These are phyloP conservation scores for Redunca redunca DNA, from an alignment of 2,113 vertebrate species.

Conservation along the genomic window DNA sequence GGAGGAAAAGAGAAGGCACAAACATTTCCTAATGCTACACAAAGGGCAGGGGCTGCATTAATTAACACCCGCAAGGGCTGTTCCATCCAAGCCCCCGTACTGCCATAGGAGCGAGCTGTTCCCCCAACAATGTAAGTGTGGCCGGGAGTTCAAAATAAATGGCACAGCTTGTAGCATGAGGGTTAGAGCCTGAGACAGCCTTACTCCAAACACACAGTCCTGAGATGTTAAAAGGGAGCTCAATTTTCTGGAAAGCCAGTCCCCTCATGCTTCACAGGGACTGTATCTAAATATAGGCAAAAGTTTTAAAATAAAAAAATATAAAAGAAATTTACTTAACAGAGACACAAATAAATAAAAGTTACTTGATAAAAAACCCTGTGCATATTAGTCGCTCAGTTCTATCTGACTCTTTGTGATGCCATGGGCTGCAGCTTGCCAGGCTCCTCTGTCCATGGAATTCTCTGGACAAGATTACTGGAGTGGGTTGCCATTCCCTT, in stretches of 20 bases:
- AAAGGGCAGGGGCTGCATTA: background rate
- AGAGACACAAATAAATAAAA: background rate
- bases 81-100: background rate
- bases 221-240: background rate
- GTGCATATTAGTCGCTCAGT: background rate
- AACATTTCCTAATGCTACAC: background rate
- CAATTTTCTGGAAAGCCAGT: background rate
- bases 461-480: background rate
- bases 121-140: background rate
- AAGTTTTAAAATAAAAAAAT: no score
- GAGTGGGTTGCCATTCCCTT: background rate
- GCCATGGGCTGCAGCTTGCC: background rate
- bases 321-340: background rate
- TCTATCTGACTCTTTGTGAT: background rate
- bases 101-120: accelerated
- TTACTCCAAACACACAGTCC: background rate
- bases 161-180: accelerated
- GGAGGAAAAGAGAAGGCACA: accelerated
- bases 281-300: background rate
- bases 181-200: no score
- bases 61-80: accelerated
- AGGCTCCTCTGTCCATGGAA: background rate
- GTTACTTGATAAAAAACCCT: background rate
- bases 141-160: background rate
- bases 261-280: background rate